These are phyloP conservation scores for Mimas tiliae DNA, from an alignment of 2,888 invertebrate genomes.

Conservation along the genomic window DNA sequence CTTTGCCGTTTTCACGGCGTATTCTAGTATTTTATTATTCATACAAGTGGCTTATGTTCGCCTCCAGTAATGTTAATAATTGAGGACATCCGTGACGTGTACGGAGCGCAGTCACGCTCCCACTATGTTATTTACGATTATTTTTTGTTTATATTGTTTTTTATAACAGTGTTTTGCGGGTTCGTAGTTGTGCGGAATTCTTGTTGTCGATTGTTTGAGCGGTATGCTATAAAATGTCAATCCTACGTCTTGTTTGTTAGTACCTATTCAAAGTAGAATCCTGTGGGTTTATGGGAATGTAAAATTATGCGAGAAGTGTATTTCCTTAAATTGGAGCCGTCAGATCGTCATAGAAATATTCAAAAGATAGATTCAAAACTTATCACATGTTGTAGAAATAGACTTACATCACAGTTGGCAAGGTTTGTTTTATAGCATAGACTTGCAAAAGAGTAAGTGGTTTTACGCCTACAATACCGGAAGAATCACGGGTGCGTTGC, in stretches of 20 bases:
- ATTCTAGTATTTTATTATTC: constrained; percentile 79
- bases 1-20: constrained; percentile 74
- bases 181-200: constrained; percentile 25
- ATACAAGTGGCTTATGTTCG: constrained; percentile 74
- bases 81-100: constrained; percentile 71
- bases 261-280: not conserved
- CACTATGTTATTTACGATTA: constrained; percentile 44
- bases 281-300: not conserved
- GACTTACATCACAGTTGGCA: no score
- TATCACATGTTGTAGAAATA: no score
- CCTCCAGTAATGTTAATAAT: constrained; percentile 77
- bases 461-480: no score
- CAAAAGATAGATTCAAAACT: no score
- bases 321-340: no score
- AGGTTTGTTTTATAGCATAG: no score
- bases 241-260: not conserved
- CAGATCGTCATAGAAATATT: no score
- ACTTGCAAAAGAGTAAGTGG: no score
- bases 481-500: no score
- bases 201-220: not conserved
- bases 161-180: constrained; percentile 29
- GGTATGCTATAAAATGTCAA: not conserved
- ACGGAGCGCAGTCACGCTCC: constrained; percentile 49
- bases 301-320: no score
- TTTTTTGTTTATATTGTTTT: constrained; percentile 35